Evolutionary conservation across 2,888 invertebrate species (phyloP), one percentile per base, ranked within the genome.

Genomic region (Phaedon cochleariae): DNA sequence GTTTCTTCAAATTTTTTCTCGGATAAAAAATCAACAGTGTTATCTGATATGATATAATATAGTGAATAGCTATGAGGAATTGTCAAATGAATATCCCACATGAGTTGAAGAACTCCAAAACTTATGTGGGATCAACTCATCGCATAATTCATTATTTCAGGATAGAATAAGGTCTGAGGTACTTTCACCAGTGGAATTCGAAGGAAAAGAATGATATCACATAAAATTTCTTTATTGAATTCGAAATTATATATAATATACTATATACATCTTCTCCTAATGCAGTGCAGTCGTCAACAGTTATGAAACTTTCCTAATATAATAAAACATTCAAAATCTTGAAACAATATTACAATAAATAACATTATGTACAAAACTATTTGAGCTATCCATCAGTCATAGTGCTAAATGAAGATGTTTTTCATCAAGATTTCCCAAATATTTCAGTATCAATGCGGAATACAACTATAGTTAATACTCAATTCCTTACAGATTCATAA

Each of bases 221-320:
- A 45, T 26, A 5, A 41, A 55, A 20, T 41, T 21, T 18, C 31
- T 7, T 20, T 37, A 21, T 17, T 18, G 12, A 4, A 37, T 20
- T 54, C 34, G 12, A 21, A 55, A 55, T 41, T 52, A 17, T 41
- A 34, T 34, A 7, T 10, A 12, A 34, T 3, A 9, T 34, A 34
- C 9, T 34, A 12, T 7, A 12, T 34, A 34, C 34, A 34, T 34
- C 12, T 34, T 34, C 12, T 34, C 34, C 34, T 34, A 34, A 34
- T 34, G 17, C 45, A 55, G 45, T 45, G 55, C 55, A 55, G 55
- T 55, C 41, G 55, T 55, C 55, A 55, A 55, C 55, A 17, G 22
- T 22, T 15, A 12, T 22, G 22, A 45, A 12, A 34, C 34, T 34
- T 7, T 34, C 3, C 2, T 34, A 2, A 34, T 34, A 34, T 10